Percentiles rank a stretch among this genome's conserved stretches.
Conservation (phyloP, 2,888 invertebrate genomes). For the Synanthedon vespiformis region DNA sequence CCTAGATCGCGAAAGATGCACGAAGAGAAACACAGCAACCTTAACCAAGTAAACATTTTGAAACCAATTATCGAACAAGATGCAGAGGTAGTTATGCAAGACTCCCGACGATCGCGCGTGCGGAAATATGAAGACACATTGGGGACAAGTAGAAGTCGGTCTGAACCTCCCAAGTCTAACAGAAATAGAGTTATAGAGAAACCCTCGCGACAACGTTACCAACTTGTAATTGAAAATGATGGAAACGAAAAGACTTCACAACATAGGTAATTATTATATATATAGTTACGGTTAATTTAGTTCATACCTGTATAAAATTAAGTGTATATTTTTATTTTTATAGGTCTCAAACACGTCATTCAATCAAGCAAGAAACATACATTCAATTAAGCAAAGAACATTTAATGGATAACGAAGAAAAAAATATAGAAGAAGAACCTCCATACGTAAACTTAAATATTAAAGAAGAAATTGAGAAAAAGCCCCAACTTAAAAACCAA, state of each 20-base stretch:
- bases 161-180: conserved; percentile 43
- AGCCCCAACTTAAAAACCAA: not conserved
- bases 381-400: no score
- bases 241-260: conserved; percentile 2
- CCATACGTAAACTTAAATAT: conserved; percentile 27
- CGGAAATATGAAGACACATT: conserved; percentile 27
- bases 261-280: conserved; percentile 1
- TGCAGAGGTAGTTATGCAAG: conserved; percentile 4
- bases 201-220: conserved; percentile 7
- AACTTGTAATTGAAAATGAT: conserved; percentile 4
- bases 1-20: conserved; percentile 44
- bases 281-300: no score
- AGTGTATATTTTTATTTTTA: not conserved
- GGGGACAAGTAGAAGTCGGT: conserved; percentile 35
- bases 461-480: conserved; percentile 4
- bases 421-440: conserved; percentile 13
- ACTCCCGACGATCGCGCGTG: conserved; percentile 26
- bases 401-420: conserved; percentile 1
- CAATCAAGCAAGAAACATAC: not conserved
- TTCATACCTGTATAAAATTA: no score
- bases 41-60: conserved; percentile 24
- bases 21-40: conserved; percentile 24
- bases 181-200: conserved; percentile 17
- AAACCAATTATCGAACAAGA: conserved; percentile 45
- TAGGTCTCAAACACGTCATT: conserved; percentile 1